Evolutionary conservation across 2,797 vertebrate genomes (phyloP).

Genomic region (Phrynocephalus vlangalii): DNA sequence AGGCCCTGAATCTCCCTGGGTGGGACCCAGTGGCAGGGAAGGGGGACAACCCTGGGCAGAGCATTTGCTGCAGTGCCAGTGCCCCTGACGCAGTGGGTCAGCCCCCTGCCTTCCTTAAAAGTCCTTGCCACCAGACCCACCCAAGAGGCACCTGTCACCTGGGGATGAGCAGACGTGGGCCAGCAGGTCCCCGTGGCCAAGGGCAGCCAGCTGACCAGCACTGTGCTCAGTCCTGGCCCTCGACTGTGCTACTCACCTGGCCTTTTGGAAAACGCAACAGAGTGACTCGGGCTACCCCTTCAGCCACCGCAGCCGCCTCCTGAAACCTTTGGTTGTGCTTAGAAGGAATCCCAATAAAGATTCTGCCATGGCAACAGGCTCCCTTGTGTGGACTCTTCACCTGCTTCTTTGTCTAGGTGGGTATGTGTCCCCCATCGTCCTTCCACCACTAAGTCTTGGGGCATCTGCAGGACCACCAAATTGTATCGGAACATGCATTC

Average conservation of each 20-base stretch:
- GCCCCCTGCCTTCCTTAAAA: too few species aligned
- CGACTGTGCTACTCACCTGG: not conserved
- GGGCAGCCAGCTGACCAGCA: not conserved
- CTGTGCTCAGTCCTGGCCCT: too few species aligned
- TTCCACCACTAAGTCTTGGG: too few species aligned
- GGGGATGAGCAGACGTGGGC: fast-evolving
- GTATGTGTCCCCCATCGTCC: not conserved
- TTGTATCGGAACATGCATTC: too few species aligned
- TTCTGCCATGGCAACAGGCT: not conserved
- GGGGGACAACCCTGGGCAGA: not conserved
- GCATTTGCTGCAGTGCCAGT: not conserved
- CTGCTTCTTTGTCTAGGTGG: not conserved
- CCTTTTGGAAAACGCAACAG: too few species aligned
- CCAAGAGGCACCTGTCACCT: not conserved
- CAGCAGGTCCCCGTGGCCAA: too few species aligned
- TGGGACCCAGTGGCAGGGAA: not conserved
- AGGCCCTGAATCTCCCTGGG: not conserved
- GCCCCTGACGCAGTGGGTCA: too few species aligned
- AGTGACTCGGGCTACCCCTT: not conserved
- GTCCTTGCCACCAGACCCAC: not conserved
- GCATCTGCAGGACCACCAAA: too few species aligned
- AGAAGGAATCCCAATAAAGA: not conserved
- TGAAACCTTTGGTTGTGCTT: not conserved
- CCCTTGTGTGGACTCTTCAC: not conserved
- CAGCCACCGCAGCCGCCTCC: not conserved